These are phyloP conservation scores for Trematocara nigrifrons DNA, from an alignment of 2,113 vertebrate species.

Conservation along the genomic window DNA sequence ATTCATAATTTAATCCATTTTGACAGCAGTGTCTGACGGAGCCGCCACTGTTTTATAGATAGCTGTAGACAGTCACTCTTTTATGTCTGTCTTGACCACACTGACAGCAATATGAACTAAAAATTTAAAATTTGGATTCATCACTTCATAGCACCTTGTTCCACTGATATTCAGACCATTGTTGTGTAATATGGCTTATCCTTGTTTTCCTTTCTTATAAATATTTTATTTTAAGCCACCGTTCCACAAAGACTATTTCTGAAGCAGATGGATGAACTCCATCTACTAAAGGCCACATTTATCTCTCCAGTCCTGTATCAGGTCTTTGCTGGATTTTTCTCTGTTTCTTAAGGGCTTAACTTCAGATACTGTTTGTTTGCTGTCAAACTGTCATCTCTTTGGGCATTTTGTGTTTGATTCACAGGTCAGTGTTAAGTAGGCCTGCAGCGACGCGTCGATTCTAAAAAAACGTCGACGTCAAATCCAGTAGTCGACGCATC, in stretches of 20 bases:
- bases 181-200: background rate
- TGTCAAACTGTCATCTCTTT: background rate
- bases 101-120: background rate
- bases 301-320: background rate
- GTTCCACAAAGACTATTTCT: background rate
- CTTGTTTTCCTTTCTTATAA: background rate
- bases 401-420: background rate
- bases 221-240: background rate
- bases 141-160: background rate
- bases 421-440: background rate
- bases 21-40: rapidly evolving
- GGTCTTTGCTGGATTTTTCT: background rate
- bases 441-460: no score
- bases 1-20: background rate
- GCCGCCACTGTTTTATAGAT: background rate
- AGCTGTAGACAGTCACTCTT: background rate
- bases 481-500: no score
- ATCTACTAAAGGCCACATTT: background rate
- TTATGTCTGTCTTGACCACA: background rate
- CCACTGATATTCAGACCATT: background rate
- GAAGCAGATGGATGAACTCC: background rate
- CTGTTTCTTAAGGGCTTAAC: background rate
- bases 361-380: background rate
- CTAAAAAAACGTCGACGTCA: no score
- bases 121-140: background rate